These are phyloP conservation scores for Ditylenchus dipsaci DNA, from an alignment of 1,140 invertebrate genomes.

Conservation along the genomic window DNA sequence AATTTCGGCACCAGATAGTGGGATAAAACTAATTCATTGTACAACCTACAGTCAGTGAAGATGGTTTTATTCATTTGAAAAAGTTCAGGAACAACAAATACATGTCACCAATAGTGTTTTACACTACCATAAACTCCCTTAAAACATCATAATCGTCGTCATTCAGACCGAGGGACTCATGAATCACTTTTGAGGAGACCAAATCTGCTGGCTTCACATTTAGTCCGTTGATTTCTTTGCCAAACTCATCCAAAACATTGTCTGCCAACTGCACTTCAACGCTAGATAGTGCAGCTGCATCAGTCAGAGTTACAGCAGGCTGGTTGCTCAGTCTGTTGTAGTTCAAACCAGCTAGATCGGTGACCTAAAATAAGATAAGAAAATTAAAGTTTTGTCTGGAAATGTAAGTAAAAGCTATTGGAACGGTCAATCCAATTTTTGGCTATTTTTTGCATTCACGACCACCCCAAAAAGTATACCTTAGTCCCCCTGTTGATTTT, in stretches of 20 bases:
- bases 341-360: slow-evolving; percentile 24
- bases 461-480: too few species aligned
- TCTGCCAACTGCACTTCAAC: slow-evolving; percentile 27
- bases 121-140: slow-evolving; percentile 16
- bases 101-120: neutral
- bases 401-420: too few species aligned
- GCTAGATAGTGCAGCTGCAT: slow-evolving; percentile 5
- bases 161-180: slow-evolving; percentile 30
- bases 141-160: slow-evolving; percentile 31
- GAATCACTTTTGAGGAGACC: slow-evolving; percentile 18
- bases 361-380: neutral
- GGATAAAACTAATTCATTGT: too few species aligned
- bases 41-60: too few species aligned
- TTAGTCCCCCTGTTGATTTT: too few species aligned
- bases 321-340: slow-evolving; percentile 14
- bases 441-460: too few species aligned
- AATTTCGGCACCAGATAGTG: too few species aligned
- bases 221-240: slow-evolving; percentile 10
- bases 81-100: too few species aligned
- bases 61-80: too few species aligned
- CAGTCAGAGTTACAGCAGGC: slow-evolving; percentile 7
- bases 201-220: slow-evolving; percentile 18
- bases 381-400: too few species aligned
- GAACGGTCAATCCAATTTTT: too few species aligned
- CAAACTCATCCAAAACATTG: slow-evolving; percentile 14